Evolutionary conservation across 2,797 vertebrate species (phyloP), one percentile per base, ranked within the genome.

Genomic region (Poecile montanus): DNA sequence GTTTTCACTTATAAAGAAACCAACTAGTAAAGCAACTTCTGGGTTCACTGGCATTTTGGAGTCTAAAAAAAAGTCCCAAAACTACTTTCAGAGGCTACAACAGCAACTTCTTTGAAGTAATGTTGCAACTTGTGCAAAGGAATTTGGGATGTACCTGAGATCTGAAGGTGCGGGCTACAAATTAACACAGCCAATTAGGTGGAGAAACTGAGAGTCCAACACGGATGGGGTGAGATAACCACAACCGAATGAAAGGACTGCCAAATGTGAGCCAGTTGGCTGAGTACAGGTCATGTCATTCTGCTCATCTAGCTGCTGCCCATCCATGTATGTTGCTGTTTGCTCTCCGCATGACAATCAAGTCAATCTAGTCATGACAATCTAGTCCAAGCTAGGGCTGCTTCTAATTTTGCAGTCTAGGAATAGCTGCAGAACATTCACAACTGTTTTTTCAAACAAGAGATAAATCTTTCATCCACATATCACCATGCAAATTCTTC

Each of bases 121-220:
- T 92, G 93, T 92, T 97, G 91, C 68, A 96, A 95, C 93, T 94
- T 95, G 85, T 90, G 91, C 57, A 57, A 93, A 91, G 89, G 85
- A 97, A 94, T 95, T 95, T 95, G 90, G 94, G 93, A 94, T 95
- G 87, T 84, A 95, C 88, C 89, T 81, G 89, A 96, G 88, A 96
- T 95, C 87, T 94, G 89, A 97, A 96, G 83, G 92, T 91, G 79
- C 3, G 4, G 93, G 83, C 89, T 95, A 96, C 80, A 94, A 93
- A 96, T 95, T 95, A 96, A 96, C 85, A 84, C 87, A 97, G 86
- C 57, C 89, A 97, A 96, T 95, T 95, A 95, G 79, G 73, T 86
- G 67, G 81, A 96, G 91, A 95, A 85, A 78, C 78, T 78, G 73
- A 93, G 89, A 93, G 87, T 96, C 88, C 91, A 91, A 89, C 91